Evolutionary conservation across 1,140 invertebrate species (phyloP).

Genomic region (Phenacoccus solenopsis): DNA sequence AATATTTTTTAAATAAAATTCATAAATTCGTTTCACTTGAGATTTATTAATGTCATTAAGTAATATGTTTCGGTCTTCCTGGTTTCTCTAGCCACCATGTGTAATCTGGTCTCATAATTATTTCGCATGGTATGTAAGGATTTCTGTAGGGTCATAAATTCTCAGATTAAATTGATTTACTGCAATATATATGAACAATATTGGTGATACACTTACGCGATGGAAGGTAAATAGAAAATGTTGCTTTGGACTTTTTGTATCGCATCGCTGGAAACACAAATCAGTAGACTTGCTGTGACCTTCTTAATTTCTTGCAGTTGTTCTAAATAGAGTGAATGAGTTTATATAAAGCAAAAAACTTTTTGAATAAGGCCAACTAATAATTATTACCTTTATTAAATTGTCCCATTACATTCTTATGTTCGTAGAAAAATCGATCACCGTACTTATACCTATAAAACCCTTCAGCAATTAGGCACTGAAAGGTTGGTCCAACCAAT

Average conservation of each 20-base stretch:
- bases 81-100: background rate
- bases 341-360: background rate
- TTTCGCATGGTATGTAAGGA: background rate
- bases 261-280: background rate
- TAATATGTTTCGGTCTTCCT: background rate
- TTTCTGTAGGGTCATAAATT: background rate
- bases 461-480: slow-evolving; percentile 71
- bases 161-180: background rate
- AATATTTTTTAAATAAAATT: background rate
- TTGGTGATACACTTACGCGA: background rate
- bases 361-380: too few relatives aligned
- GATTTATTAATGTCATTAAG: too few relatives aligned
- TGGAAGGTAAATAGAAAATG: background rate
- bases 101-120: background rate
- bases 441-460: slow-evolving; percentile 58
- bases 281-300: background rate
- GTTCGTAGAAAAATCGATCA: slow-evolving; percentile 64
- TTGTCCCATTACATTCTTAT: background rate
- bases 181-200: background rate
- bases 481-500: slow-evolving; percentile 68
- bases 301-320: slow-evolving; percentile 6
- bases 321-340: background rate
- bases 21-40: background rate
- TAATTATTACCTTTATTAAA: background rate
- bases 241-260: background rate